A percentile compares a stretch with the other conserved stretches of the same genome.
phyloP scores from a whole-genome alignment of 2,113 vertebrate species.

The Galemys pyrenaicus region DNA sequence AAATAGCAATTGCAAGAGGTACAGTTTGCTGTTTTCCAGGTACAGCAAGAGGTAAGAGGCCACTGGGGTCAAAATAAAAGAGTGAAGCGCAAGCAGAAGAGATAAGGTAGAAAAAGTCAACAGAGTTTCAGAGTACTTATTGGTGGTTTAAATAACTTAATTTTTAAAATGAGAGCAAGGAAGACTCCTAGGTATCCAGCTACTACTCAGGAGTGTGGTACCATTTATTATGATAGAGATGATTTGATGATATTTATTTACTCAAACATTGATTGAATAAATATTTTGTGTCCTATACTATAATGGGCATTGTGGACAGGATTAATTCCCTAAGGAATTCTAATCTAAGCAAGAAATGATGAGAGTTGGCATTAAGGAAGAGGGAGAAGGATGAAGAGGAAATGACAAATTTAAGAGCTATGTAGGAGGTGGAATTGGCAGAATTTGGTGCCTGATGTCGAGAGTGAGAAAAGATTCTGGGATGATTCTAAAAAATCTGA shows the following conservation, averaged over 20 bases:
- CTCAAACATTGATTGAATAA: conserved; percentile 42
- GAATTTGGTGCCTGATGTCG: conserved; percentile 44
- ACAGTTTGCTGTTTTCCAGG: background rate
- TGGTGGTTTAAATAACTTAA: background rate
- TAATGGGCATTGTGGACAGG: background rate
- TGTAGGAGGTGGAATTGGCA: conserved; percentile 43
- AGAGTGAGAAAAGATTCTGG: conserved; percentile 52
- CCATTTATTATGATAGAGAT: background rate
- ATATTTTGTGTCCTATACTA: conserved; percentile 15
- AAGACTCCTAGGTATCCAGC: background rate
- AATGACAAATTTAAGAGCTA: conserved; percentile 69
- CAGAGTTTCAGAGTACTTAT: background rate
- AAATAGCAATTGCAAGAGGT: background rate
- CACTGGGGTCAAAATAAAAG: background rate
- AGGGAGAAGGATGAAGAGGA: conserved; percentile 43
- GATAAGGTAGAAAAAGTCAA: background rate
- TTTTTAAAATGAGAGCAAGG: background rate
- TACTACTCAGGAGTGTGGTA: background rate
- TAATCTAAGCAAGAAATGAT: conserved; percentile 49
- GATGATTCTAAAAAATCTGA: conserved; percentile 47
- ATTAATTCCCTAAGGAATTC: conserved; percentile 18
- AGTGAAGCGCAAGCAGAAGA: background rate
- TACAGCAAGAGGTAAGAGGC: background rate
- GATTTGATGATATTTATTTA: conserved; percentile 1
- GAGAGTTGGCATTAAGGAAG: background rate